Percentiles rank a stretch among this genome's conserved stretches.
These are phyloP conservation scores for Puffinus mauretanicus DNA, from an alignment of 2,113 vertebrate genomes.

Conservation along the genomic window DNA sequence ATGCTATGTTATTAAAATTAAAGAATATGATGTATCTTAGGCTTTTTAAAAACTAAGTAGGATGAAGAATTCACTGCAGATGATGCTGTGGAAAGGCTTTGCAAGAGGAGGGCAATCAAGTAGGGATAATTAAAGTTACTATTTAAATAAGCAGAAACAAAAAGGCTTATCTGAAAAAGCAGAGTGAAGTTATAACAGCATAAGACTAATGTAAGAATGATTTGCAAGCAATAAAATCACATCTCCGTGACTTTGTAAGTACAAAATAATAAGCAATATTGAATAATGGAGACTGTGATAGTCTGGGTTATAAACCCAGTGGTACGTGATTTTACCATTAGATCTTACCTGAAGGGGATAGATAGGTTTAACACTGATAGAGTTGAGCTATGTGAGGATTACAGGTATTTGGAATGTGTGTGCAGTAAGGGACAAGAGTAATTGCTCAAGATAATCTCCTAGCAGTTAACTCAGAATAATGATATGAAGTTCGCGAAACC, in stretches of 20 bases:
- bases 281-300: conserved; percentile 18
- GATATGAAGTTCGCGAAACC: background rate
- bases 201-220: conserved; percentile 33
- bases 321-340: conserved; percentile 10
- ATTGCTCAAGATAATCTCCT: background rate
- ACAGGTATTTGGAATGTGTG: background rate
- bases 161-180: conserved; percentile 48
- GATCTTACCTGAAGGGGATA: conserved; percentile 6
- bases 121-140: conserved; percentile 49
- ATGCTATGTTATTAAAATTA: conserved; percentile 21
- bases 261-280: conserved; percentile 29
- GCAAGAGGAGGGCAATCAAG: conserved; percentile 53
- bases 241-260: conserved; percentile 36
- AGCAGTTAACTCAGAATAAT: background rate
- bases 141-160: conserved; percentile 63
- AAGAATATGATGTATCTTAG: background rate
- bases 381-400: background rate
- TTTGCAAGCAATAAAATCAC: conserved; percentile 30
- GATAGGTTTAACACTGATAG: background rate
- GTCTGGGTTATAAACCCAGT: background rate
- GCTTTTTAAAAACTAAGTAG: conserved; percentile 12
- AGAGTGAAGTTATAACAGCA: background rate
- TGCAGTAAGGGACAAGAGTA: background rate
- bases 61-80: conserved; percentile 28
- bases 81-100: conserved; percentile 55